Evolutionary conservation across 1,140 invertebrate genomes (phyloP).

Genomic region (Coenobita brevimanus): DNA sequence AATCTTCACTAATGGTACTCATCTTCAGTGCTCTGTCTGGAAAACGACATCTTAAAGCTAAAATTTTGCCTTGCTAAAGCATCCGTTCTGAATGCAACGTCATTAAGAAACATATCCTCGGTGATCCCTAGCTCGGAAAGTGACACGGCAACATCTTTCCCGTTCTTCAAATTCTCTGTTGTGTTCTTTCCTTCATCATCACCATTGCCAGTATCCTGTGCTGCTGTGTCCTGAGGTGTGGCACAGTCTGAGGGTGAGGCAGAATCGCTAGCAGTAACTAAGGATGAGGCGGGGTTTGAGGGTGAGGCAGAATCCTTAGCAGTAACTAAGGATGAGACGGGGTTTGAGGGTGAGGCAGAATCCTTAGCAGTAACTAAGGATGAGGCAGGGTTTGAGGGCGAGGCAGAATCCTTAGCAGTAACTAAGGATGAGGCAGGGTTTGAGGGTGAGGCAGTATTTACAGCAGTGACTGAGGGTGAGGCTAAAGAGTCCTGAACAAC

Average conservation of each 20-base stretch:
- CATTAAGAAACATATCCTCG: slow-evolving; percentile 60
- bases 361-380: too few relatives aligned
- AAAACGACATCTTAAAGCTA: slow-evolving; percentile 65
- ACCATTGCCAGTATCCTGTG: neutral
- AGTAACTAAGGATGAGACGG: too few relatives aligned
- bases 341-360: too few relatives aligned
- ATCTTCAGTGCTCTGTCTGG: slow-evolving; percentile 55
- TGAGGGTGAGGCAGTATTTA: too few relatives aligned
- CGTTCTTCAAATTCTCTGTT: neutral
- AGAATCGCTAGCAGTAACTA: too few relatives aligned
- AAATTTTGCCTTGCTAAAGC: slow-evolving; percentile 58
- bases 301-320: too few relatives aligned
- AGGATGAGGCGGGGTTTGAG: too few relatives aligned
- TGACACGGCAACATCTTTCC: slow-evolving; percentile 31
- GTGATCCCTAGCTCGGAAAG: slow-evolving; percentile 49
- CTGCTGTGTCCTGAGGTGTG: neutral
- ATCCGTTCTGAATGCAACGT: slow-evolving; percentile 62
- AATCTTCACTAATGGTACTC: slow-evolving; percentile 48
- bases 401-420: too few relatives aligned
- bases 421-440: too few relatives aligned
- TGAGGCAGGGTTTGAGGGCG: too few relatives aligned
- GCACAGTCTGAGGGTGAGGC: neutral
- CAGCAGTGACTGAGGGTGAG: too few relatives aligned
- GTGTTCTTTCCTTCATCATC: neutral
- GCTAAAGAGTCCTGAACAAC: too few relatives aligned